A percentile compares a stretch with the other conserved stretches of the same genome.
Evolutionary conservation across 2,113 vertebrate genomes (phyloP).

Genomic region (Microtus pennsylvanicus): DNA sequence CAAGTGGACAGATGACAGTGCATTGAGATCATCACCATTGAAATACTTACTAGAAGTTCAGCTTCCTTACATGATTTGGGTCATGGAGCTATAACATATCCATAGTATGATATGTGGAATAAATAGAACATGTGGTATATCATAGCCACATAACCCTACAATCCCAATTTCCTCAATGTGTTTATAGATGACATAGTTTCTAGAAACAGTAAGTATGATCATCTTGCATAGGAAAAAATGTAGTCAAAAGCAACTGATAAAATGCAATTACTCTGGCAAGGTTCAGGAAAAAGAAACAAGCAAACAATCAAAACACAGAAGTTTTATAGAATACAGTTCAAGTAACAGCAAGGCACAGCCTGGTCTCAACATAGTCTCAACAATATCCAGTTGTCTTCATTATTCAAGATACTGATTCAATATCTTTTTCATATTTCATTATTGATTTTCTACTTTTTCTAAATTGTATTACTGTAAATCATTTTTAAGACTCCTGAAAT

Average conservation of each 20-base stretch:
- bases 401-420: not conserved
- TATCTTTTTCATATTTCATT: not conserved
- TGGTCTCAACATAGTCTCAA: not conserved
- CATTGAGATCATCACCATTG: too few relatives aligned
- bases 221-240: not conserved
- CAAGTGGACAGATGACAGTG: not conserved
- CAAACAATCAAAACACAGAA: too few relatives aligned
- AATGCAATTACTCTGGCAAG: not conserved
- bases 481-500: not conserved
- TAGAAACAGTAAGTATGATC: not conserved
- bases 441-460: not conserved
- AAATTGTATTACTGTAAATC: not conserved
- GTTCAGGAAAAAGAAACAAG: not conserved
- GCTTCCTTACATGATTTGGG: not conserved
- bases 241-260: not conserved
- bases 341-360: not conserved
- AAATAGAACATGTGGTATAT: not conserved
- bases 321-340: not conserved
- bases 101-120: rapidly evolving
- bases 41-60: too few relatives aligned
- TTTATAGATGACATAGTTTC: not conserved
- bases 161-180: not conserved
- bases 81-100: not conserved
- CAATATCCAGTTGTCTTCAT: not conserved
- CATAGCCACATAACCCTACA: not conserved